A percentile compares a stretch with the other conserved stretches of the same genome.
These are phyloP conservation scores for Choristoneura fumiferana DNA, from an alignment of 1,140 invertebrate species.

Conservation along the genomic window DNA sequence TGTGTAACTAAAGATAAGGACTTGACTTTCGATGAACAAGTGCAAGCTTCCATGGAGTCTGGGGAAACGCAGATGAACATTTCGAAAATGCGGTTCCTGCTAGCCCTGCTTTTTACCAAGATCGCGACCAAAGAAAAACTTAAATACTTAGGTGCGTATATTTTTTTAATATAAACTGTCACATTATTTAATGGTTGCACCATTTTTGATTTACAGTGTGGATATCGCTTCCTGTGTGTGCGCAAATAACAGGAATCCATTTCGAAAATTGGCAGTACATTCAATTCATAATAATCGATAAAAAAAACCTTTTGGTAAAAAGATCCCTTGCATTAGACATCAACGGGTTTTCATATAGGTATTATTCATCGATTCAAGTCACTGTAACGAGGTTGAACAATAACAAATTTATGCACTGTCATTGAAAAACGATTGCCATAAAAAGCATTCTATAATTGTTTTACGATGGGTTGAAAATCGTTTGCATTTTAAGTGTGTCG, in stretches of 20 bases:
- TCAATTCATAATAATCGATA: not conserved
- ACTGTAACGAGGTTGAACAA: slow-evolving; percentile 34
- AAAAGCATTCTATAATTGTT: slow-evolving; percentile 34
- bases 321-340: slow-evolving; percentile 35
- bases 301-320: too few species aligned
- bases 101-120: slow-evolving; percentile 88
- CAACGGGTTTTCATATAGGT: slow-evolving; percentile 40
- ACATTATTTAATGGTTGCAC: slow-evolving; percentile 41
- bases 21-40: slow-evolving; percentile 39
- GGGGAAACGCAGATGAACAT: slow-evolving; percentile 73
- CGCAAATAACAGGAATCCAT: slow-evolving; percentile 58
- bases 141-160: slow-evolving; percentile 85
- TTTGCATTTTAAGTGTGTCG: slow-evolving; percentile 17
- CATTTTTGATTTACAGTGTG: slow-evolving; percentile 58
- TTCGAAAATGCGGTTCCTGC: slow-evolving; percentile 86
- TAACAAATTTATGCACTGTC: slow-evolving; percentile 48
- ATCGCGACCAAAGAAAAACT: slow-evolving; percentile 88
- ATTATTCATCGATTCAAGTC: slow-evolving; percentile 35
- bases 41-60: slow-evolving; percentile 55
- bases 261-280: slow-evolving; percentile 24
- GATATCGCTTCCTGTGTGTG: slow-evolving; percentile 70
- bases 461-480: slow-evolving; percentile 45
- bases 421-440: slow-evolving; percentile 39
- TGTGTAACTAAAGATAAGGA: slow-evolving; percentile 70
- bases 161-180: slow-evolving; percentile 25